Base-by-base conservation (phyloP, 2,113 vertebrate genomes). In the Gasterosteus aculeatus region DNA sequence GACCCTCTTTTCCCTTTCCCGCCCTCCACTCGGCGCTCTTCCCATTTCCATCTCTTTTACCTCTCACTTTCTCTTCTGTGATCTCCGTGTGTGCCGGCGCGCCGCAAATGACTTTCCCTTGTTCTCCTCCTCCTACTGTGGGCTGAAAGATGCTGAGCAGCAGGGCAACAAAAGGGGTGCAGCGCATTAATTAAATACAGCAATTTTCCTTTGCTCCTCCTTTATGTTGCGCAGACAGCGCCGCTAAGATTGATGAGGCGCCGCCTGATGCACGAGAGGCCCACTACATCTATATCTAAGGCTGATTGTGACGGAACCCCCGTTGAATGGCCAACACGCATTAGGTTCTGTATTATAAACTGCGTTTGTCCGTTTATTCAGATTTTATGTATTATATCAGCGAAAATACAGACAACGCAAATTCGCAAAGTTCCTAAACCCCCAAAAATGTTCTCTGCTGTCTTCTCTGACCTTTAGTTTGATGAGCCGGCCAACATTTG, bases 171-270 rank as follows among this genome's bases (percentile, higher is more conserved):
- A 92, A 26, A 89, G 75, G 91, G 92, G 87, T 38, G 88, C 89
- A 89, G 87, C 87, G 88, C 92, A 93, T 95, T 95, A 94, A 94
- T 95, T 95, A 94, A 93, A 94, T 88, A 84, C 91, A 91, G 92
- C 93, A 94, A 94, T 94, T 93, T 94, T 88, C 94, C 92, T 91
- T 90, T 90, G 90, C 29, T 90, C 83, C 93, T 85, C 85, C 87
- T 92, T 93, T 92, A 26, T 91, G 90, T 90, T 90, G 90, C 75
- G 44, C 80, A 85, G 90, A 91, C 87, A 88, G 88, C n/a, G 8
- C 81, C 38, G 58, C 78, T 77, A 92, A 95, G 94, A 95, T 95
- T 94, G 93, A 95, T 95, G 93, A 92, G 85, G 73, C 84, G 71
- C 78, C 85, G 86, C 82, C 87, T 85, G 81, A 91, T 88, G 85